phyloP scores from a whole-genome alignment of 2,797 vertebrate species.

The Halcyon leucocephala region DNA sequence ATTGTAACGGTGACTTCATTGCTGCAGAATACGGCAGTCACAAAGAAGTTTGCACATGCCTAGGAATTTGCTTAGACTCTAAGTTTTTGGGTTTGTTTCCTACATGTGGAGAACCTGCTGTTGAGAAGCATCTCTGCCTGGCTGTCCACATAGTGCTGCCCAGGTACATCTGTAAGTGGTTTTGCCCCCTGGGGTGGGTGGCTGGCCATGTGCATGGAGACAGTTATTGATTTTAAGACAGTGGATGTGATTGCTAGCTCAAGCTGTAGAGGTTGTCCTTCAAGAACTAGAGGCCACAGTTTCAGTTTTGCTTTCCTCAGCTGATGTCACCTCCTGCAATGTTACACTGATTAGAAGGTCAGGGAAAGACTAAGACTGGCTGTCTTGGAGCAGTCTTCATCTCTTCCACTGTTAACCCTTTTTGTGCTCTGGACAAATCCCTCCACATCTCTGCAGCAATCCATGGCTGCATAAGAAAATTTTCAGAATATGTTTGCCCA shows the following conservation, averaged over 20 bases:
- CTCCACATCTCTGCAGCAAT: background rate
- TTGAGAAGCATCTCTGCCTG: background rate
- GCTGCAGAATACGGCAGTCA: background rate
- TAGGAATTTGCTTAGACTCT: background rate
- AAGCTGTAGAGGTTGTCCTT: background rate
- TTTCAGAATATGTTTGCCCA: background rate
- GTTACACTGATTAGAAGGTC: background rate
- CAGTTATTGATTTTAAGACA: background rate
- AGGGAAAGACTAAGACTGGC: background rate
- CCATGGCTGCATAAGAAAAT: background rate
- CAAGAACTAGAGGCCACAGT: background rate
- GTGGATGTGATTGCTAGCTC: background rate
- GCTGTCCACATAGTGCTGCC: background rate
- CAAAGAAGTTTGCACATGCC: background rate
- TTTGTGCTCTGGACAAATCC: background rate
- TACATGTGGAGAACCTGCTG: background rate
- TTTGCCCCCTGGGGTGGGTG: background rate
- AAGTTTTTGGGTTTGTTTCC: background rate
- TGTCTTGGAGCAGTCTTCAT: background rate
- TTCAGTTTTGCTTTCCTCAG: background rate
- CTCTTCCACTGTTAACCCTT: background rate
- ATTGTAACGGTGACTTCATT: fast-evolving
- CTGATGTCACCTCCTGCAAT: background rate
- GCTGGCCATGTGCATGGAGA: background rate
- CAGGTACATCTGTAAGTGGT: too few relatives aligned